A percentile compares a stretch with the other conserved stretches of the same genome.
Evolutionary conservation across 2,113 vertebrate genomes (phyloP).

Genomic region (Geococcyx californianus): DNA sequence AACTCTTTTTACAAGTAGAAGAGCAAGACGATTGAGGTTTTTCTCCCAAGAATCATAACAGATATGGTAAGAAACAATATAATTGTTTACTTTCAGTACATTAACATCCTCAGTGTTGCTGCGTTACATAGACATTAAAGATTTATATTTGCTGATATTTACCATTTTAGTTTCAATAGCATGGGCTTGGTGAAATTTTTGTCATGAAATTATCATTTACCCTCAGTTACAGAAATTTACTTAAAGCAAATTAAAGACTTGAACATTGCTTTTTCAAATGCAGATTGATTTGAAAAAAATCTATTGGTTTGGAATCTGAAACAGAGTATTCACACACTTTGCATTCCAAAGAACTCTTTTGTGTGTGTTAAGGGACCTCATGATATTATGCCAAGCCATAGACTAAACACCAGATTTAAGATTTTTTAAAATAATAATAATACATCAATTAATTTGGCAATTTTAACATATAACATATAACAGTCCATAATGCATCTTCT

Average conservation of each 20-base stretch:
- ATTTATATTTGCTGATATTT: background rate
- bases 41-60: background rate
- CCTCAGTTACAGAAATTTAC: background rate
- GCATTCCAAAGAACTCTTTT: background rate
- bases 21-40: background rate
- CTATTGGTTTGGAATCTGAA: slow-evolving; percentile 17
- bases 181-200: background rate
- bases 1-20: background rate
- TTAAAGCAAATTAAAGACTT: background rate
- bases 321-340: background rate
- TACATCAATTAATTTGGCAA: slow-evolving; percentile 4
- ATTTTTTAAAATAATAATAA: background rate
- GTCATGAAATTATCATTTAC: background rate
- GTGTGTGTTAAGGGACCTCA: background rate
- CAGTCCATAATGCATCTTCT: background rate
- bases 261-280: background rate
- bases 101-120: background rate
- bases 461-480: slow-evolving; percentile 24
- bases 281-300: background rate
- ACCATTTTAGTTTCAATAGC: background rate
- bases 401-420: background rate
- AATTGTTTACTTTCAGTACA: background rate
- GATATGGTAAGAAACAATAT: background rate
- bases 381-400: background rate
- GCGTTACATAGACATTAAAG: background rate